Base-by-base conservation (phyloP, 2,797 vertebrate species). In the Semotilus atromaculatus region DNA sequence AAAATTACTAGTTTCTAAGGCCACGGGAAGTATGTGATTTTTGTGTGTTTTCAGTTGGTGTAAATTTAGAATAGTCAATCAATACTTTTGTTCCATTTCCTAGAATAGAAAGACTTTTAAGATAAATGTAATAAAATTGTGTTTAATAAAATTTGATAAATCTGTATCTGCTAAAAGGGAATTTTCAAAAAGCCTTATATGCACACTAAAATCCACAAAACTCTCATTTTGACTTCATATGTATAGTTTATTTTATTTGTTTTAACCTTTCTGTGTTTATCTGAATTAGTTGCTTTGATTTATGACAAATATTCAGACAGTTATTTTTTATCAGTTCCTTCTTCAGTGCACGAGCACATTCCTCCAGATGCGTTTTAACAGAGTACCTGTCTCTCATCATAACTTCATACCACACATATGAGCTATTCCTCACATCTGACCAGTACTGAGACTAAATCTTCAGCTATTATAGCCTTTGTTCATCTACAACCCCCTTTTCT, bases 391-490 rank as follows among this genome's bases (percentile, higher is more conserved):
- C 60, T 74, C 75, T 67, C 21, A 53, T 66, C 45, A 67, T 79
- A 21, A 55, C 58, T 34, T 55, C 70, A 87, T 85, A 83, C 80
- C 86, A 75, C 60, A 75, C 48, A 53, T 55, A 75, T 86, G 60
- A 85, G 81, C 18, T 76, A 48, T 72, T 82, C 21, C 23, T 72
- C 53, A 83, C 84, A 80, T 83, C 86, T 83, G 76, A 62, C 58
- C 26, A 82, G 40, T 70, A 48, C 53, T 67, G 19, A 66, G 40
- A 26, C 7, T 14, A 29, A 45, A 70, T 45, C 38, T 67, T 8
- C 29, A 0, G 1, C 62, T 18, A 7, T 16, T 18, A 18, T 29
- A 38, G 43, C 10, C 18, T 60, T 40, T 70, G 23, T 51, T 60
- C n/a, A 67, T 78, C 55, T 7, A 60, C 82, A 68, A 72, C 36